Evolutionary conservation across 2,888 invertebrate species (phyloP).

Genomic region (Zygaena filipendulae): DNA sequence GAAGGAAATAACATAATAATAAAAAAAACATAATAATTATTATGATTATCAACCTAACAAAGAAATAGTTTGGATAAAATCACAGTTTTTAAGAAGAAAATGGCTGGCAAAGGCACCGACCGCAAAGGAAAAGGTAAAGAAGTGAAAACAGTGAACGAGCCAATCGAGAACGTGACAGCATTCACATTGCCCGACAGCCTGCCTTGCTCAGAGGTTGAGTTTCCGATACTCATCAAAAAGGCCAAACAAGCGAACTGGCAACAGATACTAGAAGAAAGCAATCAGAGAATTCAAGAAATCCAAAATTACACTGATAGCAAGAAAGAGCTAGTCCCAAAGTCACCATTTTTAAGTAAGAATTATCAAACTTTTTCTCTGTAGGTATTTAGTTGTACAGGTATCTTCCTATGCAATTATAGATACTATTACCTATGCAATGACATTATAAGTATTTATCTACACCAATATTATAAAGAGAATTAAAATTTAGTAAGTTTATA

Average conservation of each 20-base stretch:
- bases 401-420: neutral
- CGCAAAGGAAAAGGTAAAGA: slow-evolving; percentile 39
- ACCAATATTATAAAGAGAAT: no score
- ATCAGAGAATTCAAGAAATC: slow-evolving; percentile 28
- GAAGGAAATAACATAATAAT: no score
- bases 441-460: no score
- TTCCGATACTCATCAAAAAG: slow-evolving; percentile 34
- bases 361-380: no score
- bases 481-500: no score
- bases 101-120: slow-evolving; percentile 40
- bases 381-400: neutral
- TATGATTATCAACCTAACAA: no score
- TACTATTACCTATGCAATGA: neutral
- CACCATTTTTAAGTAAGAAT: slow-evolving; percentile 42
- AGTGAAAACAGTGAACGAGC: slow-evolving; percentile 23
- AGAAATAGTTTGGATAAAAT: no score
- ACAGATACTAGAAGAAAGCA: slow-evolving; percentile 36
- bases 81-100: slow-evolving; percentile 20
- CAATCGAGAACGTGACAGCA: slow-evolving; percentile 27
- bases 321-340: slow-evolving; percentile 23
- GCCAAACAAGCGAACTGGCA: slow-evolving; percentile 35
- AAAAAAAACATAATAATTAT: no score
- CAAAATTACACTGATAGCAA: slow-evolving; percentile 31
- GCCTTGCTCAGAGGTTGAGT: slow-evolving; percentile 47
- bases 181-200: slow-evolving; percentile 48